Base-by-base conservation (phyloP, 2,888 invertebrate species). In the Acronicta alni region DNA sequence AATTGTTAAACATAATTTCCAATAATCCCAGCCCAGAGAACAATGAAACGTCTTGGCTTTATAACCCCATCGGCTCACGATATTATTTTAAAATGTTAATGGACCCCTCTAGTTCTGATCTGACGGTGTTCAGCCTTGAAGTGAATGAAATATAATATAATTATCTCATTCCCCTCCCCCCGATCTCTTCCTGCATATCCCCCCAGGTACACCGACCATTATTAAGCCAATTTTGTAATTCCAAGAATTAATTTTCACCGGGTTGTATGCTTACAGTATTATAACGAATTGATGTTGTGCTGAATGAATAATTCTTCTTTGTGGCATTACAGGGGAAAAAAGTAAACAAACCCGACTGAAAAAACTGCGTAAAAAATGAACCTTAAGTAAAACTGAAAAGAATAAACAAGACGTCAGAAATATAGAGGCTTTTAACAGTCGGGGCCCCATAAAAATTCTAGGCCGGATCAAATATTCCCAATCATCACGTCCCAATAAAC, bases 71-170 rank as follows among this genome's bases (percentile, higher is more conserved):
- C 66, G 46, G 47, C 53, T 65, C 67, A 44, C 62, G 48, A 69
- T 61, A 66, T 75, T 67, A 70, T 71, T 75, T 69, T 67, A 65
- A 67, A 75, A 72, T 59, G 53, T 58, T 69, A 69, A 77, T 64
- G 26, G 62, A 44, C 41, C 39, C 39, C 47, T 76, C 57, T 45
- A 54, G 65, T 43, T 51, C 57, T 69, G 62, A 75, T 62, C 66
- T 57, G 47, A 15, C 53, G 53, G 58, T 48, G 68, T 69, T 69
- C 59, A 60, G 41, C 72, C 70, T 64, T 72, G 57, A 62, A 75
- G 52, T 70, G 60, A 64, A 59, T 75, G 67, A 72, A 74, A 72
- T 73, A 62, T 74, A 74, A 76, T 74, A 62, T 74, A 77, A 81
- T 80, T 74, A 72, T 78, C 72, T 76, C 70, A 58, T 76, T 61